Base-by-base conservation (phyloP, 2,113 vertebrate genomes). In the Nerophis lumbriciformis region DNA sequence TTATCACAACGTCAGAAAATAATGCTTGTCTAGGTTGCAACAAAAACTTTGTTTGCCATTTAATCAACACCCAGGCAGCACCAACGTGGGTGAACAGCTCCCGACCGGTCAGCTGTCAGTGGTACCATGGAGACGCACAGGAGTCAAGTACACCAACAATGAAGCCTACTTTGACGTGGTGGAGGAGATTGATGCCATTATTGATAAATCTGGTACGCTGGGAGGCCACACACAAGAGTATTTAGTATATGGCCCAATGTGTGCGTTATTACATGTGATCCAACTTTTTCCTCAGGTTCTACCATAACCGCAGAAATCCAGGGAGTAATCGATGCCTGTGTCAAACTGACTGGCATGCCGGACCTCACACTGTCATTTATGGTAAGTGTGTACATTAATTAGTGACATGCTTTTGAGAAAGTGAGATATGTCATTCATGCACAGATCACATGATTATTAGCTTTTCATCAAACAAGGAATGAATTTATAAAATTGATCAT, bases 141-240 rank as follows among this genome's bases (percentile, higher is more conserved):
- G 97, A 0, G 97, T 99, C 37, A 98, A 97, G 80, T 99, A 99
- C 48, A 98, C 96, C 68, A 99, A 98, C 89, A 99, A 99, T 0
- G 96, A 99, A 70, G 97, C 96, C 1, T 99, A 98, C 75, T 99
- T 99, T 69, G 97, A 99, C 53, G 97, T 99, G 68, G 92, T 98
- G 63, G 97, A 99, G 82, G 96, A 99, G 89, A 98, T 99, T 12
- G 97, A 99, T 16, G 95, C 93, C 13, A 99, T 99, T 81, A 99
- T 99, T 38, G 97, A 99, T 81, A 98, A 98, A 78, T 98, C 97
- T 8, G 96, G 97, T 98, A 86, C 19, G 49, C 10, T 57, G n/a
- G 28, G 9, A 28, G 35, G 9, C 37, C 28, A 42, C n/a, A 11
- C 21, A 48, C 13, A 37, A 5, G 4, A n/a, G 2, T 38, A 6